Evolutionary conservation across 2,888 invertebrate species (phyloP).

Genomic region (Chromoteleia sp.): DNA sequence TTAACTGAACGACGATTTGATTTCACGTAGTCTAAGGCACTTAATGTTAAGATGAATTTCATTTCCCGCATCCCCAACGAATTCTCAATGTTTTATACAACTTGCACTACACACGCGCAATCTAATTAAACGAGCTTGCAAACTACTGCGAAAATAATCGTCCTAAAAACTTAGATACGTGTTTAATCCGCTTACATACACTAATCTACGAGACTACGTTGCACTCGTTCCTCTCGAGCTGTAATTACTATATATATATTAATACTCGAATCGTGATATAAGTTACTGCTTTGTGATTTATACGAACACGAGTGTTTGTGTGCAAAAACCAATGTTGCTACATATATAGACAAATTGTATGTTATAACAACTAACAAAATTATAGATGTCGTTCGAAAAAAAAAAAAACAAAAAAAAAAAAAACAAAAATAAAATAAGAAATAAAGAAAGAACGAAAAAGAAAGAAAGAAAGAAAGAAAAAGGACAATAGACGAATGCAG

Average conservation of each 20-base stretch:
- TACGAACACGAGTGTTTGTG: conserved; percentile 14
- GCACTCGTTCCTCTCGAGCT: conserved; percentile 33
- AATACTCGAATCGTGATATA: conserved; percentile 28
- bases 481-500: no score
- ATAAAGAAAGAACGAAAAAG: no score
- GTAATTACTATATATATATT: conserved; percentile 10
- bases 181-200: conserved; percentile 22
- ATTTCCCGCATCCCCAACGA: not conserved
- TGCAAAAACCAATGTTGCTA: conserved; percentile 33
- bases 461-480: no score
- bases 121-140: conserved; percentile 33
- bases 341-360: conserved; percentile 20
- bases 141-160: conserved; percentile 12
- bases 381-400: not conserved
- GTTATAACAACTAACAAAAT: conserved; percentile 9
- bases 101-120: conserved; percentile 3
- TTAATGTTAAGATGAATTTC: not conserved
- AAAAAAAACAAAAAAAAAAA: not conserved
- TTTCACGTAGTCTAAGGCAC: conserved; percentile 18
- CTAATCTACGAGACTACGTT: conserved; percentile 17
- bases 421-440: no score
- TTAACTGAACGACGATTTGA: not conserved
- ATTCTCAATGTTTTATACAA: conserved; percentile 23
- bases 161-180: conserved; percentile 24
- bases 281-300: conserved; percentile 18